A percentile compares a stretch with the other conserved stretches of the same genome.
These are phyloP conservation scores for Thecocarcelia acutangulata DNA, from an alignment of 2,888 invertebrate species.

Conservation along the genomic window DNA sequence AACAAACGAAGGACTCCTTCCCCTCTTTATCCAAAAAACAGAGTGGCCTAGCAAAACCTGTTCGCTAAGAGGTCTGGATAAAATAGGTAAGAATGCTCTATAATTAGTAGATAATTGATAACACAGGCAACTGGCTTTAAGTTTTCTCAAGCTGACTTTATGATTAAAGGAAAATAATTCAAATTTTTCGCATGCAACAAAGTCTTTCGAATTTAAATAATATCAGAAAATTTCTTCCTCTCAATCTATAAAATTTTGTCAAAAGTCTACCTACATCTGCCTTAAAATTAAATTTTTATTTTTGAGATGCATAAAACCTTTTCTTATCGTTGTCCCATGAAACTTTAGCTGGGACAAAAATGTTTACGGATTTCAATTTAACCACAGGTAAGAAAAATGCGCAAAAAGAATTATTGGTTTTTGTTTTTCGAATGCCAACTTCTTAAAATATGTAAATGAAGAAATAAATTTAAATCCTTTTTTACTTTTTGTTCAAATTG, in stretches of 20 bases:
- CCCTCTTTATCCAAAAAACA: too few relatives aligned
- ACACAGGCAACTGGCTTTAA: too few relatives aligned
- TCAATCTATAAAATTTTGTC: slow-evolving; percentile 76
- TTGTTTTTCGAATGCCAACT: slow-evolving; percentile 73
- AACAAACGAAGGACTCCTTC: too few relatives aligned
- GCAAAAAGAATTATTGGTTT: slow-evolving; percentile 66
- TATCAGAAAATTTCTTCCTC: too few relatives aligned
- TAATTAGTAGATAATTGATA: too few relatives aligned
- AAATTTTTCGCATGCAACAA: too few relatives aligned
- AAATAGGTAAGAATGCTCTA: too few relatives aligned
- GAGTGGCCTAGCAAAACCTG: too few relatives aligned
- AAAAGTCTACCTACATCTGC: slow-evolving; percentile 48
- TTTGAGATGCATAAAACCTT: background rate
- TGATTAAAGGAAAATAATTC: too few relatives aligned
- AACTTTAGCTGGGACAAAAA: slow-evolving; percentile 48
- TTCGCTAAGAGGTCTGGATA: too few relatives aligned
- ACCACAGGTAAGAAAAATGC: slow-evolving; percentile 46
- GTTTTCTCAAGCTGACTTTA: too few relatives aligned
- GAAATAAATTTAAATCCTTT: slow-evolving; percentile 81
- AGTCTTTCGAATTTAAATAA: too few relatives aligned
- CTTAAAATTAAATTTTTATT: slow-evolving; percentile 3
- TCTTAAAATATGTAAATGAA: slow-evolving; percentile 82
- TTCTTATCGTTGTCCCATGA: slow-evolving; percentile 43
- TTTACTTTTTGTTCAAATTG: slow-evolving; percentile 37
- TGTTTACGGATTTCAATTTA: slow-evolving; percentile 59